Base-by-base conservation (phyloP, 1,140 invertebrate genomes). In the Aradophagus sp. region DNA sequence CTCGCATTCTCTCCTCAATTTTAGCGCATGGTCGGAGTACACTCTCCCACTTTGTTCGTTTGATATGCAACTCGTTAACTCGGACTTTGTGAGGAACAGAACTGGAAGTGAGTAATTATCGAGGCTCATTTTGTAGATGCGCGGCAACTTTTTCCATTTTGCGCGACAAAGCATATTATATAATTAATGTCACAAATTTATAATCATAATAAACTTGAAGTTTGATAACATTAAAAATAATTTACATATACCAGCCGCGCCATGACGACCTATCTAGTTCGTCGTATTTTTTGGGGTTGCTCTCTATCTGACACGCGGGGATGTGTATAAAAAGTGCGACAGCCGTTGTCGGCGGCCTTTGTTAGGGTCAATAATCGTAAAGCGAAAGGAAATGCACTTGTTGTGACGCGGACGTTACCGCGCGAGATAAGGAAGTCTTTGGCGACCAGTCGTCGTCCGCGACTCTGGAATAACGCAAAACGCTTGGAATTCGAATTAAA, bases 1-100 rank as follows among this genome's bases (percentile, higher is more conserved):
- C 67, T 70, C 73, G 72, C 69, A 77, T 77, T 77, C 68, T 78
- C 69, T 75, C 77, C 69, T 71, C 69, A 70, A 68, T 73, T 67
- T 78, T 78, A 72, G 79, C 80, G 78, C 80, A 80, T 82, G 81
- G 76, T 73, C 78, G 63, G 75, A 75, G 68, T 72, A 73, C 73
- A 61, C 73, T 77, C 71, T 67, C 69, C 69, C 68, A 77, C 77
- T 79, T 77, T 65, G 75, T 80, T 67, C 71, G 71, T 73, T 65
- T 65, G 62, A 75, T 72, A 72, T 61, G 62, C 68, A 73, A 65
- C 63, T 61, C 55, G 67, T 70, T 75, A 72, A 75, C 73, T 68
- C 62, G 52, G 65, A 75, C 74, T 73, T 73, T 73, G 70, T 73
- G 63, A 73, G 70, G 63, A 73, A 73, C 70, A 73, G 70, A 73